Evolutionary conservation across 2,797 vertebrate genomes (phyloP), one percentile per base, ranked within the genome.

Genomic region (Dryobates pubescens): DNA sequence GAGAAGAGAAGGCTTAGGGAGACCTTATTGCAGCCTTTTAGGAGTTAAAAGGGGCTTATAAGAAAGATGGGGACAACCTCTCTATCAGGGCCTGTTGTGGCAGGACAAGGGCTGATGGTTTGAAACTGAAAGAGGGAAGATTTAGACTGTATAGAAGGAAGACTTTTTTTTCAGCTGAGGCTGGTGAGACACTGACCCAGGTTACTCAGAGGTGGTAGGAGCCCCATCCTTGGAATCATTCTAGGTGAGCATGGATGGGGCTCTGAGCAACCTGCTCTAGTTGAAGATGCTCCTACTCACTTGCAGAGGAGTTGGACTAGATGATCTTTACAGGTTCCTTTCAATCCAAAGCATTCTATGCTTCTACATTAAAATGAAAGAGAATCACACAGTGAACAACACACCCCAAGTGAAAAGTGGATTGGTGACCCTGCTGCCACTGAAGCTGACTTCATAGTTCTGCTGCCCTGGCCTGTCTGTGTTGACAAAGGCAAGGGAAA

Each of bases 401-500:
- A 17, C 2, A 4, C 18, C 7, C 6, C 9, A 34, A 22, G 27
- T 18, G 18, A 29, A 19, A 54, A 68, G 26, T 7, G 14, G 10
- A 13, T 65, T 13, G 13, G 26, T 0, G 3, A 8, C 58, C 10
- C 13, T 69, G 59, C n/a, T 22, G 32, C 10, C 24, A 30, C 7
- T 1, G 1, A 23, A 5, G 5, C 1, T 5, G 4, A 43, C 69
- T 16, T 3, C 32, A 72, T 49, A 91, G 11, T 3, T 49, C 7
- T n/a, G 7, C 1, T 38, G 2, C 22, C n/a, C 20, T 70, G 18
- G 34, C 18, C 63, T 89, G 47, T 17, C 63, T 47, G 41, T 59
- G 26, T 7, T 56, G 13, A 6, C 10, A 51, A 56, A 18, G 7
- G 6, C 12, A 18, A 3, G 1, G 1, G 1, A 5, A 18, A 38